phyloP scores from a whole-genome alignment of 2,888 invertebrate genomes.

The Chromoteleia sp. region DNA sequence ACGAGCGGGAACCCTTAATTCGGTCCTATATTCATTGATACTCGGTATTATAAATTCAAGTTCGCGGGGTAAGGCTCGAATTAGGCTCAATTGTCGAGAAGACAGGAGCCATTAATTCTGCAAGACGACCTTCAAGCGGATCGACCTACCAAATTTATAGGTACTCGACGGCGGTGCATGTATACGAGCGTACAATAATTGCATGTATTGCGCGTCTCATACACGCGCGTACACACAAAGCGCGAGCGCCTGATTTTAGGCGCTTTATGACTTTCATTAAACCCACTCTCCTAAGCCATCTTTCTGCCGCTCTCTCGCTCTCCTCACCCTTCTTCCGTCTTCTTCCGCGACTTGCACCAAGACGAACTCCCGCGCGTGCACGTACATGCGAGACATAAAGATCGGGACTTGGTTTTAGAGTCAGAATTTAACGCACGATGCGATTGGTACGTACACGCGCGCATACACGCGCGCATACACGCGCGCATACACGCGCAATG shows the following conservation, averaged over 20 bases:
- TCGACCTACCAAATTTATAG: conserved; percentile 65
- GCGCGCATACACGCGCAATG: conserved; percentile 64
- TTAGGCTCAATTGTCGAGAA: conserved; percentile 63
- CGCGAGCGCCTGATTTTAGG: conserved; percentile 63
- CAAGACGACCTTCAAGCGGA: conserved; percentile 65
- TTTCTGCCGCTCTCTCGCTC: conserved; percentile 28
- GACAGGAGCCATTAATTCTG: conserved; percentile 58
- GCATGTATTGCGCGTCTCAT: conserved; percentile 47
- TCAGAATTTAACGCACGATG: conserved; percentile 59
- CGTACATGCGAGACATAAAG: conserved; percentile 52
- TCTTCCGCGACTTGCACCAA: conserved; percentile 60
- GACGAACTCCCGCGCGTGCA: conserved; percentile 38
- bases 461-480: conserved; percentile 23
- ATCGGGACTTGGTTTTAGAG: conserved; percentile 57
- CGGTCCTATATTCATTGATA: conserved; percentile 55
- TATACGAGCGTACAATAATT: conserved; percentile 61
- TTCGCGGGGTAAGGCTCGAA: conserved; percentile 55
- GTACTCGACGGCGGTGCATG: conserved; percentile 29
- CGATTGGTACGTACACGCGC: conserved; percentile 47
- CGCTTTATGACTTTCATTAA: conserved; percentile 80
- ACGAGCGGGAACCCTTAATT: conserved; percentile 28
- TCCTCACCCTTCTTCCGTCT: conserved; percentile 48
- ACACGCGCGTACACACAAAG: conserved; percentile 41
- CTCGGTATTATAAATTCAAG: conserved; percentile 61
- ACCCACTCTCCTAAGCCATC: conserved; percentile 70